A percentile compares a stretch with the other conserved stretches of the same genome.
Evolutionary conservation across 2,113 vertebrate species (phyloP).

Genomic region (Tangachromis dhanisi): DNA sequence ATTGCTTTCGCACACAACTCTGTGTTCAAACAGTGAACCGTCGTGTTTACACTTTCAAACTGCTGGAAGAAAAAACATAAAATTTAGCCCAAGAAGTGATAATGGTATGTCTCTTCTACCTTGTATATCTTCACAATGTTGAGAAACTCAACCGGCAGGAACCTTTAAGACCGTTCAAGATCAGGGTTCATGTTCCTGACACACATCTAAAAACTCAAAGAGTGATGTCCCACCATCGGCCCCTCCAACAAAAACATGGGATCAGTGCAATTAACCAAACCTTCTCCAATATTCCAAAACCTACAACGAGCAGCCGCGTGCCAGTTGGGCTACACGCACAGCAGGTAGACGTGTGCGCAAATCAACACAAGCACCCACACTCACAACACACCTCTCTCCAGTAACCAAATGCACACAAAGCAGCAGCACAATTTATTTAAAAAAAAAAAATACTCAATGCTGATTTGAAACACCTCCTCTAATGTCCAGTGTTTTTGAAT

Average conservation of each 20-base stretch:
- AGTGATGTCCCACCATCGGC: neutral
- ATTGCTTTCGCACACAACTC: rapidly evolving
- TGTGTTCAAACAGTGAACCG: neutral
- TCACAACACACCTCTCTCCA: neutral
- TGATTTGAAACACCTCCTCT: neutral
- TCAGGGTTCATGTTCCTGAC: neutral
- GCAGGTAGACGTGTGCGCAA: slow-evolving; percentile 6
- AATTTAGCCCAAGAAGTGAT: neutral
- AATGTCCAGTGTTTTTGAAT: neutral
- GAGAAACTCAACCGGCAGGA: neutral
- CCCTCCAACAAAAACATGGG: neutral
- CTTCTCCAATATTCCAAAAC: neutral
- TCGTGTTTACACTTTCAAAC: neutral
- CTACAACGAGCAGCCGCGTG: slow-evolving; percentile 20
- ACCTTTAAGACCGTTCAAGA: neutral
- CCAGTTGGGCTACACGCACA: slow-evolving; percentile 17
- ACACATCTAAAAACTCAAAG: neutral
- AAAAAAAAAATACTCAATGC: neutral
- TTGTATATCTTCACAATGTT: neutral
- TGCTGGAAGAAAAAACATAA: neutral
- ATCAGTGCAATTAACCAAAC: slow-evolving; percentile 58
- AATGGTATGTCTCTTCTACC: neutral
- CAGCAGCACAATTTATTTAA: neutral
- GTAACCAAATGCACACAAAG: neutral
- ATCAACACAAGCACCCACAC: neutral